A percentile compares a stretch with the other conserved stretches of the same genome.
phyloP scores from a whole-genome alignment of 2,797 vertebrate genomes.

The Agapornis canus region DNA sequence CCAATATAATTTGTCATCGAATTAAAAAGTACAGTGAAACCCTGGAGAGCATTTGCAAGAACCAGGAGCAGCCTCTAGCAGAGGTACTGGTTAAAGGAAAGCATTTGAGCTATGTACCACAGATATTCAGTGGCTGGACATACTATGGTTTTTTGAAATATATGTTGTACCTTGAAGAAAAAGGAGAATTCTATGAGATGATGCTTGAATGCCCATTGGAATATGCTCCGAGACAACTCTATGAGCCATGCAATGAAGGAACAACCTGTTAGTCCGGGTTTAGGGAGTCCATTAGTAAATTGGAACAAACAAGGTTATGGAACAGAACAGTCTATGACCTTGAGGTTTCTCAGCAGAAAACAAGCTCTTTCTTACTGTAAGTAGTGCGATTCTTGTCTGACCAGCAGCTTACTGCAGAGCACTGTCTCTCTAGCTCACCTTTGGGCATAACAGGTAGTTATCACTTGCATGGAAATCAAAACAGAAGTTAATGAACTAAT shows the following conservation, averaged over 20 bases:
- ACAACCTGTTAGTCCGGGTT: neutral
- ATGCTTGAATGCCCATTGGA: neutral
- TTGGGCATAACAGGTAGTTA: neutral
- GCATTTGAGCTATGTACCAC: neutral
- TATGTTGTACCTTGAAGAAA: neutral
- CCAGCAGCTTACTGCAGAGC: neutral
- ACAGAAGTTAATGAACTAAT: slow-evolving; percentile 6
- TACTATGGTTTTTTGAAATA: neutral
- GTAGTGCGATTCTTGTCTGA: neutral
- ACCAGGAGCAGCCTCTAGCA: neutral
- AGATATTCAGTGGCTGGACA: neutral
- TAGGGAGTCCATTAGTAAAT: neutral
- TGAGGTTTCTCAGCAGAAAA: neutral
- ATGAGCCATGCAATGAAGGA: neutral
- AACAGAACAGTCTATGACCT: neutral
- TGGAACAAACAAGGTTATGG: neutral
- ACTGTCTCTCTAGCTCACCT: neutral
- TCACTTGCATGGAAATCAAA: slow-evolving; percentile 18
- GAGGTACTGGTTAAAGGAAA: neutral
- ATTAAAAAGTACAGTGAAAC: neutral
- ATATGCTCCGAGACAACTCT: neutral
- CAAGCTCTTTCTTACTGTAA: neutral
- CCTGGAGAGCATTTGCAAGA: neutral
- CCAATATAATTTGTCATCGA: neutral
- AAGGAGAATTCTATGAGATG: neutral